Base-by-base conservation (phyloP, 2,888 invertebrate species). In the Diadegma fenestrale region DNA sequence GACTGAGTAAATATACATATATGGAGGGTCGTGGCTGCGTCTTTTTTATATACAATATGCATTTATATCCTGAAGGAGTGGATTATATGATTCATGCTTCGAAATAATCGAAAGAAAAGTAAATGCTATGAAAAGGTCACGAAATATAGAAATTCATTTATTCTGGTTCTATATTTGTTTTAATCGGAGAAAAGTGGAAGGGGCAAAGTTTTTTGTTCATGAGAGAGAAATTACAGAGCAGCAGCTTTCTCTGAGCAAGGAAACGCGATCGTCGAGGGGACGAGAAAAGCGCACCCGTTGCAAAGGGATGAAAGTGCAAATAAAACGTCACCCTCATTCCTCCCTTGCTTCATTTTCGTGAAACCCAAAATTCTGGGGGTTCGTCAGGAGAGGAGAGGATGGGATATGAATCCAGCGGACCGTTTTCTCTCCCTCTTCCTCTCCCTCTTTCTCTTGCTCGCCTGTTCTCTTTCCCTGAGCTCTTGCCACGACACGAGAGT, bases 341-440 rank as follows among this genome's bases (percentile, higher is more conserved):
- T 73, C 58, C 22, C 72, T 61, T 7, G 72, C 41, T 45, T 75
- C 48, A 68, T 61, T 72, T 61, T 79, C 63, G 58, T 61, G 30
- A 66, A 58, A 41, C 41, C 69, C 54, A 68, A 76, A 79, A 80
- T 84, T 71, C 30, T 14, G 68, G 61, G 69, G 63, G 51, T 63
- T 69, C 17, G 79, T 61, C 79, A 17, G 41, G 22, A 12, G 73
- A 12, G 73, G 72, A 64, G 61, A 63, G 73, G 68, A 61, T 63
- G 63, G 78, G 73, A 82, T 85, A 85, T 85, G 77, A 85, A 85
- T 82, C 79, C 83, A 68, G 76, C 37, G 45, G 76, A 51, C 48
- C 48, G 45, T 58, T 64, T 69, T 75, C 63, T 48, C 30, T 63
- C 8, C 4, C n/a, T 64, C 33, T 33, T 14, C 10, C 14, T 33